Evolutionary conservation across 2,797 vertebrate genomes (phyloP).

Genomic region (Lagorchestes hirsutus): DNA sequence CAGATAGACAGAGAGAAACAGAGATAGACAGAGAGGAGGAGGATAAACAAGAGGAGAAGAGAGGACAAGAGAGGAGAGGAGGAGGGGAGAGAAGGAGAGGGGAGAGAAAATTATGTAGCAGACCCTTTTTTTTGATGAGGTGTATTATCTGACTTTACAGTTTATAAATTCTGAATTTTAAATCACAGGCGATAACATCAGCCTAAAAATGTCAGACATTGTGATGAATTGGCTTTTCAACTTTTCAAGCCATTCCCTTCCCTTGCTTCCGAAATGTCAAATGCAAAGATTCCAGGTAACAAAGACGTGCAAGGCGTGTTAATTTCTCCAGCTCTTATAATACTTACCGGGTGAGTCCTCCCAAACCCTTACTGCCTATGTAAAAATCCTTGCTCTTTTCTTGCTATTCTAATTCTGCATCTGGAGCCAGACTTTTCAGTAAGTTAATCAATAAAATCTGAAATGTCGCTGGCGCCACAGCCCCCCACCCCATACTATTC

Average conservation of each 20-base stretch:
- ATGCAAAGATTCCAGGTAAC: conserved; percentile 72
- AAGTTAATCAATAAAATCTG: conserved; percentile 63
- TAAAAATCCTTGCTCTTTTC: conserved; percentile 35
- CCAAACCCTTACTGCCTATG: conserved; percentile 44
- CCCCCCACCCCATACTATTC: neutral
- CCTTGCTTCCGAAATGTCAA: conserved; percentile 68
- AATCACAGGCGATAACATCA: conserved; percentile 61
- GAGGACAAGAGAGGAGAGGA: no score
- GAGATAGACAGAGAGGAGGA: no score
- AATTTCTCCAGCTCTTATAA: conserved; percentile 65
- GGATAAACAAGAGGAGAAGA: accelerated
- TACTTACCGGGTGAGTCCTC: conserved; percentile 50
- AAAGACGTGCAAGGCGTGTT: conserved; percentile 64
- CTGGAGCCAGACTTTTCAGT: conserved; percentile 47
- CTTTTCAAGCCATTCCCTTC: conserved; percentile 66
- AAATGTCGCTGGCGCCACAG: neutral
- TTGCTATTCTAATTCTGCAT: conserved; percentile 52
- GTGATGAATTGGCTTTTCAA: conserved; percentile 75
- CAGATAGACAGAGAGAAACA: no score
- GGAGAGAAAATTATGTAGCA: neutral
- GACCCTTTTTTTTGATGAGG: conserved; percentile 27
- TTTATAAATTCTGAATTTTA: conserved; percentile 71
- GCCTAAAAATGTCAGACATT: conserved; percentile 78
- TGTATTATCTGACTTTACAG: conserved; percentile 46
- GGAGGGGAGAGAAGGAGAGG: neutral